These are phyloP conservation scores for Ataeniobius toweri DNA, from an alignment of 2,797 vertebrate genomes.

Conservation along the genomic window DNA sequence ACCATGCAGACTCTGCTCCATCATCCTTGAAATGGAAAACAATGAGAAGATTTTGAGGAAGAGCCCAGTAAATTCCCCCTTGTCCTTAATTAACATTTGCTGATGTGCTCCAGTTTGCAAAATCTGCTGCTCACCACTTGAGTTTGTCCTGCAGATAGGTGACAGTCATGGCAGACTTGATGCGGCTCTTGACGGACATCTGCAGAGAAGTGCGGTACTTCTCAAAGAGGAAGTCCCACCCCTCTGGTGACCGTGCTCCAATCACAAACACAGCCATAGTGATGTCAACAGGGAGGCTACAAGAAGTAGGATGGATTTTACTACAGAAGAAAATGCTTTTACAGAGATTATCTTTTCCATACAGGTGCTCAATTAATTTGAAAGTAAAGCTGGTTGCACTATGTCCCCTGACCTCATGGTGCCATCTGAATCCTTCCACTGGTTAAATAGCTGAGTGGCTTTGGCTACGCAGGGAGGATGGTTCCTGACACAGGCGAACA, in stretches of 20 bases:
- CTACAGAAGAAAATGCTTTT: neutral
- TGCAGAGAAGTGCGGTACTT: constrained; percentile 83
- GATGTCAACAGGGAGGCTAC: constrained; percentile 86
- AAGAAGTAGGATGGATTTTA: neutral
- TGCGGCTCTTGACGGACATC: constrained; percentile 76
- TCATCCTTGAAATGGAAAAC: constrained; percentile 79
- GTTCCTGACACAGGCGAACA: constrained; percentile 82
- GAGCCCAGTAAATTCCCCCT: fast-evolving
- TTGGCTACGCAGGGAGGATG: constrained; percentile 83
- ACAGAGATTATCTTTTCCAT: neutral
- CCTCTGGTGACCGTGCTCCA: constrained; percentile 84
- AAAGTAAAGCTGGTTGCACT: neutral
- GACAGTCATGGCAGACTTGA: constrained; percentile 81
- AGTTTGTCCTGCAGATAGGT: constrained; percentile 84
- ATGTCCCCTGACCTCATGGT: constrained; percentile 79
- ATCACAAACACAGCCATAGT: constrained; percentile 85
- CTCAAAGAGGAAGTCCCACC: constrained; percentile 90
- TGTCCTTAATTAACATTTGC: neutral
- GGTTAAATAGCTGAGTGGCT: constrained; percentile 80
- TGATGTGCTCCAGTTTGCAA: neutral
- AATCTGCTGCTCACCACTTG: constrained; percentile 79
- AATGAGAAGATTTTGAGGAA: neutral
- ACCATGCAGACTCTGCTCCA: constrained; percentile 87
- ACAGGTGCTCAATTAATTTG: neutral
- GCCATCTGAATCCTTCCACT: constrained; percentile 87